A percentile compares a stretch with the other conserved stretches of the same genome.
These are phyloP conservation scores for Nomada fucata DNA, from an alignment of 2,888 invertebrate genomes.

Conservation along the genomic window DNA sequence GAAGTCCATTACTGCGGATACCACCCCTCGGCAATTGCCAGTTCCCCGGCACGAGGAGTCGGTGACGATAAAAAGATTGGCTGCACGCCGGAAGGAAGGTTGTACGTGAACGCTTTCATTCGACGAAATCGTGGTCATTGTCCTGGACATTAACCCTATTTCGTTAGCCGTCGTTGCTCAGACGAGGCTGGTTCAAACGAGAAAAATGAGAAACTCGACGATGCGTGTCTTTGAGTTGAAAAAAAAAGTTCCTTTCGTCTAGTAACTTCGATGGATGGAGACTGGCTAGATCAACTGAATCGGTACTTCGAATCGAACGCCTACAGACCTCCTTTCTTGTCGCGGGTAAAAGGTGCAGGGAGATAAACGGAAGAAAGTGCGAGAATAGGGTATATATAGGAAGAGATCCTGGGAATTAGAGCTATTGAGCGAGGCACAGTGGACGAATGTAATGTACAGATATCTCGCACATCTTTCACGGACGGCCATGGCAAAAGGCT, in stretches of 20 bases:
- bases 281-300: constrained; percentile 12
- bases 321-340: not conserved
- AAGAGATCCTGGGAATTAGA: constrained; percentile 62
- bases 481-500: constrained; percentile 45
- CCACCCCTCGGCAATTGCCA: constrained; percentile 31
- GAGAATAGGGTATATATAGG: constrained; percentile 29
- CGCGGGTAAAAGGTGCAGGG: not conserved
- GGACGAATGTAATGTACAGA: constrained; percentile 65
- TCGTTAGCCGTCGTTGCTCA: constrained; percentile 22
- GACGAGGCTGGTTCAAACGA: constrained; percentile 33
- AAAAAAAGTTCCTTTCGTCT: constrained; percentile 31
- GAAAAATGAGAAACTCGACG: constrained; percentile 29
- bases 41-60: constrained; percentile 6
- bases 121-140: constrained; percentile 58
- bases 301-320: constrained; percentile 1
- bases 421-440: constrained; percentile 55
- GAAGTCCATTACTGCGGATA: constrained; percentile 36
- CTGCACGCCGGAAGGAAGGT: constrained; percentile 34
- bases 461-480: constrained; percentile 44
- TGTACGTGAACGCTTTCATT: constrained; percentile 48
- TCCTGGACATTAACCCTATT: constrained; percentile 63
- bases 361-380: not conserved
- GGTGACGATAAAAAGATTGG: constrained; percentile 35
- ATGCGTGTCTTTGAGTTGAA: constrained; percentile 28
- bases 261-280: not conserved